Base-by-base conservation (phyloP, 1,140 invertebrate genomes). In the Drosophila virilis region DNA sequence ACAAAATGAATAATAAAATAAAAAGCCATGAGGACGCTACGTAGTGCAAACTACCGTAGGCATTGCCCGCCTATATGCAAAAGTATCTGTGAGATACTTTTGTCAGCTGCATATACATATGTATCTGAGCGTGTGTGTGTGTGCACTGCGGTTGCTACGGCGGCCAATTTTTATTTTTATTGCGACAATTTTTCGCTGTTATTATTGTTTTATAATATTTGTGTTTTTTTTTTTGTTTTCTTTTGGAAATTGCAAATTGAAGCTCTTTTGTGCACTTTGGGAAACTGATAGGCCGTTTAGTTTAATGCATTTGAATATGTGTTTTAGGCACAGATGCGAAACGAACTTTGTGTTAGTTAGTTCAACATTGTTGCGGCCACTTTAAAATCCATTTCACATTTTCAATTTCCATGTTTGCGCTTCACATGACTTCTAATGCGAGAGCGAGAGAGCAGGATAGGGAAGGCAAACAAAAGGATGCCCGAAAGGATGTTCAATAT, bases 1-100 rank as follows among this genome's bases (percentile, higher is more conserved):
- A 10, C 15, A 38, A n/a, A 40, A 37, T 17, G 4, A 55, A 42
- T 33, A 43, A 35, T 64, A 51, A 60, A 52, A 69, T 61, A 33
- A 57, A 65, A 59, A 52, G 70, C 58, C 37, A 51, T 62, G 66
- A 74, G 65, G 78, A 72, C 48, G 73, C 66, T 78, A 71, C 64
- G 78, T 73, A 78, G 68, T 64, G 78, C 55, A 78, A 59, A 71
- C 81, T 85, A 84, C 52, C 65, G 74, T 80, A 66, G 77, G 54
- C 77, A 80, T 50, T 32, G 74, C 54, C 40, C 33, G 67, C 15
- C 35, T 42, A 61, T 33, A 43, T 42, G 76, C 28, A 8, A n/a
- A 48, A 72, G 80, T 83, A 88, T 88, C 83, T 86, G 83, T 86
- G 83, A 89, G 83, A 86, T 86, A 86, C 82, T 77, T 74, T 78